Evolutionary conservation across 2,797 vertebrate species (phyloP), one percentile per base, ranked within the genome.

Genomic region (Hoplostethus atlanticus): DNA sequence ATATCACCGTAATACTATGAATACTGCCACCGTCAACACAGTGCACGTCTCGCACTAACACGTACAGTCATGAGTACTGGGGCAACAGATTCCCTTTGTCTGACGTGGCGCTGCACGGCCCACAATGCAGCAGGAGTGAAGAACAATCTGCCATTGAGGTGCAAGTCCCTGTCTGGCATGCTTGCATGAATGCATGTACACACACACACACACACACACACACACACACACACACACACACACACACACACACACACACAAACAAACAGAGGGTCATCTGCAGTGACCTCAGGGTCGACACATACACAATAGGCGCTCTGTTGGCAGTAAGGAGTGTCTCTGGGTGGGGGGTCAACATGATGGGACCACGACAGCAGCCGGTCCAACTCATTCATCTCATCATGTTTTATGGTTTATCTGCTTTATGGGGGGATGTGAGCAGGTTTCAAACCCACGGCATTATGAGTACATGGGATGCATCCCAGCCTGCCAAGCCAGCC

Each of bases 121-220:
- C 64, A 56, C 66, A 84, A 64, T 68, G 76, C 73, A 84, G 81
- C 89, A 51, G 78, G 61, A 72, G 75, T 74, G 56, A 30, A 67
- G 40, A 74, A 91, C 88, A 91, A 80, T 90, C 67, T 89, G 58
- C 71, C 66, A 90, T 85, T 90, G 88, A 92, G 89, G 85, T 90
- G 83, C 66, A 71, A 85, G 72, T 79, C 69, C 77, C 70, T 53
- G 17, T 79, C 71, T 71, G 75, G 42, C 74, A 79, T 73, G 65
- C 78, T 48, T 64, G 61, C 65, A 74, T 87, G 77, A 86, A 83
- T 79, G 64, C 74, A 72, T 6, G 12, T 44, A 60, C 67, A 53
- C 53, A 69, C 13, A 58, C 30, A 66, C 42, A 63, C 44, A 69
- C 56, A 55, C 61, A 56, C 48, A 69, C 56, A 51, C 42, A 63